Conservation (phyloP, 2,888 invertebrate genomes). For the Macrophya alboannulata region DNA sequence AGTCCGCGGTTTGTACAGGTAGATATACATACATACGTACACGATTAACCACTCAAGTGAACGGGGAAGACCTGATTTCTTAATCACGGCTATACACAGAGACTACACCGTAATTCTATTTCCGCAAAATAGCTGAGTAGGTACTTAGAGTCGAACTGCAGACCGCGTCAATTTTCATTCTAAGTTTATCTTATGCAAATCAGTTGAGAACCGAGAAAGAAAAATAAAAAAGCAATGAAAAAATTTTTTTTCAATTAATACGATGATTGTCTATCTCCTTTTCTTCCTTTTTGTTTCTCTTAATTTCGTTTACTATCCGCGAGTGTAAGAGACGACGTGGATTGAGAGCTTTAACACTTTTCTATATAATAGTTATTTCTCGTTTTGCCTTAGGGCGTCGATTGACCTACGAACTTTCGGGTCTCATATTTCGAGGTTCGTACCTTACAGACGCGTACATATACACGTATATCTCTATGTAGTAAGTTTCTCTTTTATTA, state of each 20-base stretch:
- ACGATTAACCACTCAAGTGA: constrained; percentile 27
- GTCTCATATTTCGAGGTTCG: constrained; percentile 1
- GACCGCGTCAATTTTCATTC: not conserved
- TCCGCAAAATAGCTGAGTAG: not conserved
- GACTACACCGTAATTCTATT: not conserved
- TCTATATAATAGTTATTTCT: not conserved
- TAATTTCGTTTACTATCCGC: no score
- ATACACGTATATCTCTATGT: not conserved
- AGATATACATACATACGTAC: no score
- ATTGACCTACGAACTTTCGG: constrained; percentile 34
- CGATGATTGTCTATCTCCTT: no score
- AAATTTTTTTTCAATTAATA: no score
- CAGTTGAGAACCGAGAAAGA: no score
- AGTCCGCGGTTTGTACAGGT: not conserved
- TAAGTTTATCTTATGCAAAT: not conserved
- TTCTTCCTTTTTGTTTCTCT: no score
- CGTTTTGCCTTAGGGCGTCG: constrained; percentile 43
- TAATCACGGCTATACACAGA: not conserved
- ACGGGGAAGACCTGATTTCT: not conserved
- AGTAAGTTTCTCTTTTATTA: constrained; percentile 41
- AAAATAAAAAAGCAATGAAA: no score
- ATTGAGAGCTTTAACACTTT: constrained; percentile 36
- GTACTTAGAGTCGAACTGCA: not conserved
- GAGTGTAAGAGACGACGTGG: not conserved
- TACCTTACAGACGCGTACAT: not conserved